These are phyloP conservation scores for Chloropsis hardwickii DNA, from an alignment of 2,113 vertebrate species.

Conservation along the genomic window DNA sequence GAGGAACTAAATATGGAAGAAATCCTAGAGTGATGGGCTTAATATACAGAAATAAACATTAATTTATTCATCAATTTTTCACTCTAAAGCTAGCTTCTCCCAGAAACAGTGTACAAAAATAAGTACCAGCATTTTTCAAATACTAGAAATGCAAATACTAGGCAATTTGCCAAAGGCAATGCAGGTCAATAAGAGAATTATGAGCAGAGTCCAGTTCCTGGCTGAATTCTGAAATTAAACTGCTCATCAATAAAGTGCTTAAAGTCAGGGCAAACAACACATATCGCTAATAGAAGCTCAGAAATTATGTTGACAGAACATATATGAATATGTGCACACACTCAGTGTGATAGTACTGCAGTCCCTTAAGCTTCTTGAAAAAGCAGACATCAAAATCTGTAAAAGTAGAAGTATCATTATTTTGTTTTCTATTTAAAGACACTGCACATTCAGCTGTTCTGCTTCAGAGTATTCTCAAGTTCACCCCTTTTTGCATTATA, in stretches of 20 bases:
- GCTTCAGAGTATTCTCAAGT: neutral
- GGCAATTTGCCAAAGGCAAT: slow-evolving; percentile 6
- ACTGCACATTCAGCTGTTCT: neutral
- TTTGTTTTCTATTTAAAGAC: neutral
- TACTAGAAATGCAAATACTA: neutral
- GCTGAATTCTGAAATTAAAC: neutral
- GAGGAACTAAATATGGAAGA: neutral
- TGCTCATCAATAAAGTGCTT: neutral
- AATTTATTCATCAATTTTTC: slow-evolving; percentile 14
- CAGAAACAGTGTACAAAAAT: neutral
- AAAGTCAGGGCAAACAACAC: neutral
- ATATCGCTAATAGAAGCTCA: neutral
- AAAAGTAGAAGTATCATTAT: neutral
- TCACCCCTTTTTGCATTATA: neutral
- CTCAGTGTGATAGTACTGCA: neutral
- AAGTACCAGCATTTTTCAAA: slow-evolving; percentile 31
- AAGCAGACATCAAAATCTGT: neutral
- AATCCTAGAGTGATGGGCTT: slow-evolving; percentile 14
- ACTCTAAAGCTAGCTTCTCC: neutral
- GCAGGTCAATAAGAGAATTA: neutral
- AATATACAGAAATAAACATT: slow-evolving; percentile 20
- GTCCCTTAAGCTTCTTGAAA: neutral
- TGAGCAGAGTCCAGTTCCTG: neutral
- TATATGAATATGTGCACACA: neutral
- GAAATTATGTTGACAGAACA: neutral